These are phyloP conservation scores for Idaea dimidiata DNA, from an alignment of 2,888 invertebrate species.

Conservation along the genomic window DNA sequence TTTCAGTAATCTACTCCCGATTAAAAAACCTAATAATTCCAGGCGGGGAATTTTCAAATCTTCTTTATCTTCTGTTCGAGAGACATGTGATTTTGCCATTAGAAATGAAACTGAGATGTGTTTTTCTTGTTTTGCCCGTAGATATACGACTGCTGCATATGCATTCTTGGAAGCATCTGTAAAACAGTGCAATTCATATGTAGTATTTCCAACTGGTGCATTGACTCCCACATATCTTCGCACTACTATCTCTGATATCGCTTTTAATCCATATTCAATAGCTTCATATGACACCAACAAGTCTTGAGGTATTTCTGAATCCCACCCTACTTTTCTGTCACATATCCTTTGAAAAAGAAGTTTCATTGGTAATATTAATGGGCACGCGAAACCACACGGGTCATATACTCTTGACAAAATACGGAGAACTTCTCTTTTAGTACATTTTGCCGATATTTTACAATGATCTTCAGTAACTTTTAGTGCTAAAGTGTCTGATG, in stretches of 20 bases:
- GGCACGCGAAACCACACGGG: slow-evolving; percentile 19
- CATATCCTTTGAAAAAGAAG: slow-evolving; percentile 16
- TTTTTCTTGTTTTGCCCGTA: not conserved
- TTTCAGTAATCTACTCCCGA: slow-evolving; percentile 10
- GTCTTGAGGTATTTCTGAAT: not conserved
- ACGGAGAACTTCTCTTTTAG: too few relatives aligned
- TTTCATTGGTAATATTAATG: slow-evolving; percentile 13
- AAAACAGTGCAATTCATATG: slow-evolving; percentile 9
- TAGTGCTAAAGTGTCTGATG: not conserved
- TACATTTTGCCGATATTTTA: too few relatives aligned
- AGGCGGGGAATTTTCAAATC: slow-evolving; percentile 10
- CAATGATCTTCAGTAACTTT: not conserved
- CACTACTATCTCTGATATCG: not conserved
- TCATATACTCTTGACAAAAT: slow-evolving; percentile 13
- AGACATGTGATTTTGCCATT: slow-evolving; percentile 20
- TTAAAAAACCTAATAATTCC: slow-evolving; percentile 12
- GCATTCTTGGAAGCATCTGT: not conserved
- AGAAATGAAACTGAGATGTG: slow-evolving; percentile 17
- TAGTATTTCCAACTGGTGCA: too few relatives aligned
- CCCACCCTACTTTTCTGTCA: slow-evolving; percentile 13
- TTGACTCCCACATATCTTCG: too few relatives aligned
- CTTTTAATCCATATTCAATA: too few relatives aligned
- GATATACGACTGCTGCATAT: slow-evolving; percentile 1
- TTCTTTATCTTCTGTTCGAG: slow-evolving; percentile 12
- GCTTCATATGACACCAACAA: not conserved